A percentile compares a stretch with the other conserved stretches of the same genome.
Conservation (phyloP, 2,797 vertebrate genomes). For the Silurus aristotelis region DNA sequence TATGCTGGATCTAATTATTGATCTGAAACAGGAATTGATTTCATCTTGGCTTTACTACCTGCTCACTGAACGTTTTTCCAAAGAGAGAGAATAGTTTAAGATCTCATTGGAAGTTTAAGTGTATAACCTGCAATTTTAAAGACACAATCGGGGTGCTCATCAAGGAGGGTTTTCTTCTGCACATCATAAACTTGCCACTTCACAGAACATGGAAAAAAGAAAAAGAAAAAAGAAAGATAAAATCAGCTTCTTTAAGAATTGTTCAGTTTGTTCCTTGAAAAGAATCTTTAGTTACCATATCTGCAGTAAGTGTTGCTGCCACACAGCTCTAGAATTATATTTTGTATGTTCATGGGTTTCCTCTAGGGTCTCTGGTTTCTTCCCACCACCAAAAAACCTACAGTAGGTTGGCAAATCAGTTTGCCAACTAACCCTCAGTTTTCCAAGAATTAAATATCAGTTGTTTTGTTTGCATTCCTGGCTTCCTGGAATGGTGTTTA, state of each 20-base stretch:
- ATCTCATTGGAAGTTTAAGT: neutral
- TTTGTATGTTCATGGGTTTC: neutral
- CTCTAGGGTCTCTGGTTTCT: neutral
- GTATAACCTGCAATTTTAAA: constrained; percentile 3
- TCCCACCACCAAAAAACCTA: neutral
- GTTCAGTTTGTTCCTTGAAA: neutral
- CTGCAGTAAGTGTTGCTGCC: neutral
- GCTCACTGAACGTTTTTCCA: neutral
- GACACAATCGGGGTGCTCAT: neutral
- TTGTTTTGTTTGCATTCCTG: neutral
- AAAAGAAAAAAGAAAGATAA: neutral
- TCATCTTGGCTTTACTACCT: constrained; percentile 11
- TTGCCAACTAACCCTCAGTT: no score
- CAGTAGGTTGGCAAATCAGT: neutral
- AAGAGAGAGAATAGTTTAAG: neutral
- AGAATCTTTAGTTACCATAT: neutral
- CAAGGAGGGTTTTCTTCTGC: neutral
- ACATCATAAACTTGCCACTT: neutral
- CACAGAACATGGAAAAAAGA: neutral
- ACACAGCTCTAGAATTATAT: no score
- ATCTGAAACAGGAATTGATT: constrained; percentile 11
- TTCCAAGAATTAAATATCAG: neutral
- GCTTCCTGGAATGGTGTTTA: neutral
- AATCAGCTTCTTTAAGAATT: neutral
- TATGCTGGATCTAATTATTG: constrained; percentile 10